Conservation (phyloP, 2,888 invertebrate species). For the Synanthedon vespiformis region DNA sequence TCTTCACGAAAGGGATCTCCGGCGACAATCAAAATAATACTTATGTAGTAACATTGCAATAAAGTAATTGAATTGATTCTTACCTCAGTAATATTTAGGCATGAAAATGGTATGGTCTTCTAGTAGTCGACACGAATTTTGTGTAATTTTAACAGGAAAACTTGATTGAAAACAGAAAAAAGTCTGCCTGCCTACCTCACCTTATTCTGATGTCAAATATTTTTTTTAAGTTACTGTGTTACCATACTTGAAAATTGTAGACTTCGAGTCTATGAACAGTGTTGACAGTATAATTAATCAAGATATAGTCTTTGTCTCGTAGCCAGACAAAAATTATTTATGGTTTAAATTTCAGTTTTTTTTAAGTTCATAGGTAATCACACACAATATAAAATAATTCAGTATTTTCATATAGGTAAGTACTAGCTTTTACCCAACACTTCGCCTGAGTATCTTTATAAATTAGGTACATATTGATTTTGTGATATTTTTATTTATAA, state of each 20-base stretch:
- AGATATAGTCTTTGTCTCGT: no score
- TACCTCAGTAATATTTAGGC: slow-evolving; percentile 63
- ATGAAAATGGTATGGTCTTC: slow-evolving; percentile 52
- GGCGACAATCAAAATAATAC: slow-evolving; percentile 50
- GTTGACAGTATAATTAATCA: slow-evolving; percentile 19
- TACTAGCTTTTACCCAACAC: no score
- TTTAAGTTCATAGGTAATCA: no score
- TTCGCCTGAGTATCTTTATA: no score
- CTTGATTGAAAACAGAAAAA: slow-evolving; percentile 67
- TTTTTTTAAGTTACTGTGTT: background rate
- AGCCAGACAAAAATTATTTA: no score
- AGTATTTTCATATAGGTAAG: no score
- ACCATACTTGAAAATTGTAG: no score
- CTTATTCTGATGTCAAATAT: slow-evolving; percentile 14
- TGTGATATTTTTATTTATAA: no score
- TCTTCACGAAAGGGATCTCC: slow-evolving; percentile 45
- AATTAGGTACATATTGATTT: no score
- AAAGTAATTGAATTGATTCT: slow-evolving; percentile 18
- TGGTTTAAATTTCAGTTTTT: no score
- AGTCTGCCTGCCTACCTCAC: slow-evolving; percentile 68
- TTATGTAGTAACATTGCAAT: slow-evolving; percentile 2
- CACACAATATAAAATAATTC: no score
- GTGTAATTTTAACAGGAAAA: slow-evolving; percentile 60
- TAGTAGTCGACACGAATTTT: slow-evolving; percentile 48
- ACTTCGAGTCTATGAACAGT: slow-evolving; percentile 9